These are phyloP conservation scores for Periophthalmus magnuspinnatus DNA, from an alignment of 2,797 vertebrate species.

Conservation along the genomic window DNA sequence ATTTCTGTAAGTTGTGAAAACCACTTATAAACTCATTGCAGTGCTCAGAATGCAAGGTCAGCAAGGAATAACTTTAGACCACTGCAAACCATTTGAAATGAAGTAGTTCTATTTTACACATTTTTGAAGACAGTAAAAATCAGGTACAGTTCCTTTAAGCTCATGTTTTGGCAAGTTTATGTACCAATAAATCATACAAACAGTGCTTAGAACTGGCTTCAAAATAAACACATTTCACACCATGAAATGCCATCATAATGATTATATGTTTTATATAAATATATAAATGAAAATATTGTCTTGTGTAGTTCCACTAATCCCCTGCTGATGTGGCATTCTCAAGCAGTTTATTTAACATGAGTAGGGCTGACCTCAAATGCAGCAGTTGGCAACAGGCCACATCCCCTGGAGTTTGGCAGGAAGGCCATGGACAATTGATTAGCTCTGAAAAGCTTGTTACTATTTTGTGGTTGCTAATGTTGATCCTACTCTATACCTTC, in stretches of 20 bases:
- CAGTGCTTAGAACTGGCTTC: background rate
- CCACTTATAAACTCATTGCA: too few species aligned
- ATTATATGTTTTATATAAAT: background rate
- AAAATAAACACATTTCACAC: background rate
- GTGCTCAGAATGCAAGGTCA: too few species aligned
- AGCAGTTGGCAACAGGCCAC: constrained; percentile 20
- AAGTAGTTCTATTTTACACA: too few species aligned
- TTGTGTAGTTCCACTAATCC: background rate
- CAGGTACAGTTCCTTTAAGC: too few species aligned
- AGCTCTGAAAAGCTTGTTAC: constrained; percentile 8
- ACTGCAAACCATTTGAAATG: too few species aligned
- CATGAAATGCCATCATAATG: background rate
- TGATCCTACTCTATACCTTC: background rate
- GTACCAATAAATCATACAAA: too few species aligned
- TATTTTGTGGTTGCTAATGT: constrained; percentile 10
- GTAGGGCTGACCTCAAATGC: constrained; percentile 22
- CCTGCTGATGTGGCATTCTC: constrained; percentile 4
- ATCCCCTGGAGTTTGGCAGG: constrained; percentile 21
- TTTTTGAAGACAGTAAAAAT: too few species aligned
- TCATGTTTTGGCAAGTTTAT: too few species aligned
- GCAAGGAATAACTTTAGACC: too few species aligned
- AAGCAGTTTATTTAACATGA: constrained; percentile 9
- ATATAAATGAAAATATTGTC: background rate
- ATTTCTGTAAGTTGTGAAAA: too few species aligned
- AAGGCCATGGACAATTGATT: constrained; percentile 24